Conservation (phyloP, 2,797 vertebrate species). For the Amphiprion clarkii region DNA sequence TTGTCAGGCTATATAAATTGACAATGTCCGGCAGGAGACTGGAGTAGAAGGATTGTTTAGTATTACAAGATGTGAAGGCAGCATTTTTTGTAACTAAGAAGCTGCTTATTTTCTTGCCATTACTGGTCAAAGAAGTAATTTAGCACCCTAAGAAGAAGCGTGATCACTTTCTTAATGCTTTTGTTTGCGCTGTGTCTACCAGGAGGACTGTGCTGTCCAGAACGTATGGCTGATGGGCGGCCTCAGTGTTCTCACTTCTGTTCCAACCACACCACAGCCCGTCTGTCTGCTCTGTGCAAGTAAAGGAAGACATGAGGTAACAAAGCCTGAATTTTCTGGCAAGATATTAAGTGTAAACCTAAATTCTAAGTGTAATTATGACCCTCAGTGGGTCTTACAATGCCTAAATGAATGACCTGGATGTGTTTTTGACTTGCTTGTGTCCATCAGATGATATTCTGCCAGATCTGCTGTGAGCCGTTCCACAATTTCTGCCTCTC, state of each 20-base stretch:
- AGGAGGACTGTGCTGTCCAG: slow-evolving; percentile 94
- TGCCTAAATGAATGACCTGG: too few relatives aligned
- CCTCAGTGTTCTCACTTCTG: slow-evolving; percentile 91
- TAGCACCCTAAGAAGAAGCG: too few relatives aligned
- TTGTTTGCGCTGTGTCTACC: neutral
- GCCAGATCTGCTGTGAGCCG: slow-evolving; percentile 95
- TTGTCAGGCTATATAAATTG: too few relatives aligned
- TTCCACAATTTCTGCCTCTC: slow-evolving; percentile 93
- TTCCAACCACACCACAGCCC: slow-evolving; percentile 86
- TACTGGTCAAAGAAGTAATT: too few relatives aligned
- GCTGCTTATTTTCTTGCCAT: too few relatives aligned
- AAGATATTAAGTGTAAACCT: neutral
- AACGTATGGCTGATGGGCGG: slow-evolving; percentile 97
- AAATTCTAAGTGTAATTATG: too few relatives aligned
- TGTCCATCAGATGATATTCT: slow-evolving; percentile 89
- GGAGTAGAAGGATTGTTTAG: too few relatives aligned
- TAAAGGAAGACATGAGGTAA: slow-evolving; percentile 91
- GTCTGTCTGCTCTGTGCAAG: slow-evolving; percentile 94
- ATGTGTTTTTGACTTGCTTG: neutral
- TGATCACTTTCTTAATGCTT: neutral
- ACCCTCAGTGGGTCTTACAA: too few relatives aligned
- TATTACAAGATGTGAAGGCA: too few relatives aligned
- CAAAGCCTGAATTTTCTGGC: neutral
- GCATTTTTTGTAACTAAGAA: too few relatives aligned
- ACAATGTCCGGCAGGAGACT: too few relatives aligned